phyloP scores from a whole-genome alignment of 2,888 invertebrate genomes.

The Tachina grossa region DNA sequence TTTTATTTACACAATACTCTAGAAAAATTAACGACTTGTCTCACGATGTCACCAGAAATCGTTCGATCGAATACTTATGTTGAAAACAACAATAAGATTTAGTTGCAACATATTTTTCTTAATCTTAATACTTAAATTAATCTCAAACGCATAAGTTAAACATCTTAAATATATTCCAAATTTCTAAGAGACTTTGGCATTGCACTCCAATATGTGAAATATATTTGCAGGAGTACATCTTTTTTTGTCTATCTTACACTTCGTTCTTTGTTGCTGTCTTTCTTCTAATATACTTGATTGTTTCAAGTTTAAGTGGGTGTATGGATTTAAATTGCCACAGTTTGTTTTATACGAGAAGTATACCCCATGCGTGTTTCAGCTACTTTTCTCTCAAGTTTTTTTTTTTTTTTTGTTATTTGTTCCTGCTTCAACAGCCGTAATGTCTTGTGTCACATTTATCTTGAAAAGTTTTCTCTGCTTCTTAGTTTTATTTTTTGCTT shows the following conservation, averaged over 20 bases:
- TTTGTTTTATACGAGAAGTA: slow-evolving; percentile 37
- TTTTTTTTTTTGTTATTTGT: slow-evolving; percentile 72
- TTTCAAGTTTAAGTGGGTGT: slow-evolving; percentile 71
- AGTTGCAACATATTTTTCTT: no score
- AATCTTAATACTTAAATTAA: no score
- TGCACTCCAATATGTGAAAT: slow-evolving; percentile 1
- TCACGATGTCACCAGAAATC: no score
- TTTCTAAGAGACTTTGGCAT: not conserved
- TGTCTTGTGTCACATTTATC: slow-evolving; percentile 80
- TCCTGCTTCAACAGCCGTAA: slow-evolving; percentile 72
- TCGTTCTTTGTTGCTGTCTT: slow-evolving; percentile 3
- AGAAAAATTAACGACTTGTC: no score
- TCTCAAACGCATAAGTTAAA: no score
- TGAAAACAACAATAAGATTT: no score
- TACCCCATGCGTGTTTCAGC: slow-evolving; percentile 50
- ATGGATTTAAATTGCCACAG: slow-evolving; percentile 65
- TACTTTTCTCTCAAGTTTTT: slow-evolving; percentile 61
- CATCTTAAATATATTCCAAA: no score
- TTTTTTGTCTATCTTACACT: slow-evolving; percentile 10
- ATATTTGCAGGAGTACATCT: not conserved
- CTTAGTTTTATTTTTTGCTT: not conserved
- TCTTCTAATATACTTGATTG: slow-evolving; percentile 68
- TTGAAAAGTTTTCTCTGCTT: slow-evolving; percentile 77
- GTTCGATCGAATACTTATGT: no score
- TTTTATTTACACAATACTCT: no score